A percentile compares a stretch with the other conserved stretches of the same genome.
phyloP scores from a whole-genome alignment of 1,140 invertebrate genomes.

The Stegodyphus mimosarum region DNA sequence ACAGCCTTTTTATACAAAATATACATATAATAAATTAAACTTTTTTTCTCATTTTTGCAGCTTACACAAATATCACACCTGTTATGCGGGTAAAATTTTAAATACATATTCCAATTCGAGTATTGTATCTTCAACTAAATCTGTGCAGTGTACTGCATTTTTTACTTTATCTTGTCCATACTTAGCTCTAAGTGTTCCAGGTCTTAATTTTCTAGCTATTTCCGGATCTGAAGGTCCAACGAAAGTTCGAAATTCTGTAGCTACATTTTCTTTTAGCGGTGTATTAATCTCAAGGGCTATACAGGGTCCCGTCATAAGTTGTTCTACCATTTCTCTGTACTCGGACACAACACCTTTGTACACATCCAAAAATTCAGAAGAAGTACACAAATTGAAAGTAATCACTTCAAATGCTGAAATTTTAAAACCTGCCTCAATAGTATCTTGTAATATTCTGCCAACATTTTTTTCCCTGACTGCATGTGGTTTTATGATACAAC shows the following conservation, averaged over 20 bases:
- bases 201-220: conserved; percentile 84
- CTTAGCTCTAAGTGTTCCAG: conserved; percentile 83
- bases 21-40: background rate
- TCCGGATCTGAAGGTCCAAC: conserved; percentile 90
- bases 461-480: conserved; percentile 78
- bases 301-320: conserved; percentile 84
- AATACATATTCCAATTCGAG: conserved; percentile 75
- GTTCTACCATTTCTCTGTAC: conserved; percentile 85
- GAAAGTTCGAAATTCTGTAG: conserved; percentile 81
- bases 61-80: background rate
- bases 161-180: conserved; percentile 85
- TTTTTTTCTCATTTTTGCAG: background rate
- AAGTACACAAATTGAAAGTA: conserved; percentile 65
- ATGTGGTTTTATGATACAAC: conserved; percentile 93
- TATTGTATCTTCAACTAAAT: conserved; percentile 85
- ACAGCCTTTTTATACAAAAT: background rate
- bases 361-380: conserved; percentile 91
- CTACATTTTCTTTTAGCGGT: conserved; percentile 72
- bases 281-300: conserved; percentile 86
- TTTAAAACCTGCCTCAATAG: conserved; percentile 79
- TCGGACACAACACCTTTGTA: conserved; percentile 91
- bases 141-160: conserved; percentile 93
- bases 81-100: conserved; percentile 26
- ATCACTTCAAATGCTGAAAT: conserved; percentile 81
- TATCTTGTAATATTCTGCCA: conserved; percentile 80